phyloP scores from a whole-genome alignment of 2,888 invertebrate species.

The Argyra leucocephala region DNA sequence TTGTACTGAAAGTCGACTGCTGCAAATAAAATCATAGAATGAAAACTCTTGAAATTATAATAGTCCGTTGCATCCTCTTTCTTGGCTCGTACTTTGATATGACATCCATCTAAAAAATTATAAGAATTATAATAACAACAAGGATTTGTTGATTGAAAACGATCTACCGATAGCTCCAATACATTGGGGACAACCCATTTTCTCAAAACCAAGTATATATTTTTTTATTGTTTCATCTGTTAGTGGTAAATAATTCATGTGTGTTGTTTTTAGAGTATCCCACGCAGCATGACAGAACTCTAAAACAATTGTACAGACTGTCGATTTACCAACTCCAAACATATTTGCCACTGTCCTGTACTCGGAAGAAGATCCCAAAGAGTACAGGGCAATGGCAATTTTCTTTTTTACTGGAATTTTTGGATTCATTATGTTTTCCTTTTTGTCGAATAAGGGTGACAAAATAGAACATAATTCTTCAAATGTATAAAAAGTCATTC shows the following conservation, averaged over 20 bases:
- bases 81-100: slow-evolving; percentile 1
- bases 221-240: not conserved
- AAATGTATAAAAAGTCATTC: too few relatives aligned
- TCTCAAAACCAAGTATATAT: not conserved
- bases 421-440: not conserved
- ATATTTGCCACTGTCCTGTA: slow-evolving; percentile 8
- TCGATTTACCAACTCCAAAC: slow-evolving; percentile 10
- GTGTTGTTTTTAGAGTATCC: not conserved
- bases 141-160: not conserved
- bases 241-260: not conserved
- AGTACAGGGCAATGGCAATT: slow-evolving; percentile 10
- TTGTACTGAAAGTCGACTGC: slow-evolving; percentile 9
- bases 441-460: not conserved
- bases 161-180: not conserved
- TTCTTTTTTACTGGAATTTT: not conserved
- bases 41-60: not conserved
- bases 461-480: too few relatives aligned
- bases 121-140: not conserved
- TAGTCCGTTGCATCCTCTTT: slow-evolving; percentile 9
- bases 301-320: slow-evolving; percentile 8
- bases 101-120: slow-evolving; percentile 5
- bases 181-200: not conserved
- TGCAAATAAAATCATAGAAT: slow-evolving; percentile 6
- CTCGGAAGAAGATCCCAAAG: slow-evolving; percentile 5
- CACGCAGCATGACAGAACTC: slow-evolving; percentile 9